Conservation (phyloP, 2,888 invertebrate genomes). For the Miltochrista miniata region DNA sequence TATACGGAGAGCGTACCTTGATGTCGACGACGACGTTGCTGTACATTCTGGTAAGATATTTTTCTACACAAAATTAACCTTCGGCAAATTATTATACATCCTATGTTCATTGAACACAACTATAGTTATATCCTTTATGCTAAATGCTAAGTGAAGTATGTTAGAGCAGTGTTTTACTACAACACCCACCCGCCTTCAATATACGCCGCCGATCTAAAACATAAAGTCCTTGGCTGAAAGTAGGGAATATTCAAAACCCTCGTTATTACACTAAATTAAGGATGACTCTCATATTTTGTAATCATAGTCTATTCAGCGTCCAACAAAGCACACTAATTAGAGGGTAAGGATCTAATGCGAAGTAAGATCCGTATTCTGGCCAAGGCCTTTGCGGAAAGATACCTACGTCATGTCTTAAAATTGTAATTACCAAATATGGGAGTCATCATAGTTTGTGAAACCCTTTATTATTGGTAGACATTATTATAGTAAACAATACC, state of each 20-base stretch:
- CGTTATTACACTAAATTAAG: constrained; percentile 18
- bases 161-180: neutral
- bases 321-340: constrained; percentile 63
- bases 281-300: constrained; percentile 31
- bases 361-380: neutral
- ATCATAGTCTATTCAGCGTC: constrained; percentile 24
- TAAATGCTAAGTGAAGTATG: neutral
- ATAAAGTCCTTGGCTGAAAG: constrained; percentile 8
- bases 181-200: constrained; percentile 10
- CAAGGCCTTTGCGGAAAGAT: constrained; percentile 42
- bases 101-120: constrained; percentile 28
- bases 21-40: constrained; percentile 87
- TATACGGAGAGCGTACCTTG: constrained; percentile 75
- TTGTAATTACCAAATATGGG: constrained; percentile 48
- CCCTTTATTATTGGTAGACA: constrained; percentile 26
- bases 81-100: constrained; percentile 33
- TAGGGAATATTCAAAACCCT: constrained; percentile 29
- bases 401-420: constrained; percentile 44
- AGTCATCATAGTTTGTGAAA: constrained; percentile 38
- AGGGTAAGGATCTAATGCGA: constrained; percentile 41
- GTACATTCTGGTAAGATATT: constrained; percentile 87
- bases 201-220: constrained; percentile 9
- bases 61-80: constrained; percentile 10
- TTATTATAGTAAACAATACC: constrained; percentile 27
- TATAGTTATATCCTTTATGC: constrained; percentile 27